Evolutionary conservation across 1,140 invertebrate genomes (phyloP), one percentile per base, ranked within the genome.

Genomic region (Octopus bimaculoides): DNA sequence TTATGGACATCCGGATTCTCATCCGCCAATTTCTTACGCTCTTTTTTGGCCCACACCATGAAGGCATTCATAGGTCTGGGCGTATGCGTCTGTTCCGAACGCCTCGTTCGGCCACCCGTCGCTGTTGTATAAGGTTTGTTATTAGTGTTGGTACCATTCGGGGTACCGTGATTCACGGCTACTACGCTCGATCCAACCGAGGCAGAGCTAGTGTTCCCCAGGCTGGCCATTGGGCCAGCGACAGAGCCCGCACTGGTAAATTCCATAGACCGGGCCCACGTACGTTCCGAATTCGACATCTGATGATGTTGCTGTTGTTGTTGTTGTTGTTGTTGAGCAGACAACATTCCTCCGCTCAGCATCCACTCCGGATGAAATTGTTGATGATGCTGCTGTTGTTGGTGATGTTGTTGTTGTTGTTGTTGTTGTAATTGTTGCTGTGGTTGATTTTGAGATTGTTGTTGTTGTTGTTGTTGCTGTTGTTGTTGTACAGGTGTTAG

Each of bases 1-100:
- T 99, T 99, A 90, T 99, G 98, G 95, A 99, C 99, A 86, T 99
- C 98, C 0, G 98, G 98, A 89, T 97, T 99, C 0, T 97, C 96
- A 87, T 98, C 99, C 0, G 99, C 92, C 85, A 99, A 98, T 91
- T 98, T 98, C 79, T 97, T 92, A 82, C 98, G 92, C 88, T 99
- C 98, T 87, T 98, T 97, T 88, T 87, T 89, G 4, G 89, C 89
- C 89, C 89, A 90, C 5, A 90, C 88, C 89, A 90, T 90, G 79
- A 90, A 90, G 7, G 89, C 89, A 80, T 90, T 90, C 89, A 90
- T 90, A 0, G 89, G 89, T 78, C 89, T 82, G 41, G 85, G 79
- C 52, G 88, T 87, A 12, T 85, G 81, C 17, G 83, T 81, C 52
- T 88, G 87, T 52, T 71, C 79, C 69, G 79, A 80, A 14, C 79